Base-by-base conservation (phyloP, 2,113 vertebrate species). In the Ptychochromis oligacanthus region DNA sequence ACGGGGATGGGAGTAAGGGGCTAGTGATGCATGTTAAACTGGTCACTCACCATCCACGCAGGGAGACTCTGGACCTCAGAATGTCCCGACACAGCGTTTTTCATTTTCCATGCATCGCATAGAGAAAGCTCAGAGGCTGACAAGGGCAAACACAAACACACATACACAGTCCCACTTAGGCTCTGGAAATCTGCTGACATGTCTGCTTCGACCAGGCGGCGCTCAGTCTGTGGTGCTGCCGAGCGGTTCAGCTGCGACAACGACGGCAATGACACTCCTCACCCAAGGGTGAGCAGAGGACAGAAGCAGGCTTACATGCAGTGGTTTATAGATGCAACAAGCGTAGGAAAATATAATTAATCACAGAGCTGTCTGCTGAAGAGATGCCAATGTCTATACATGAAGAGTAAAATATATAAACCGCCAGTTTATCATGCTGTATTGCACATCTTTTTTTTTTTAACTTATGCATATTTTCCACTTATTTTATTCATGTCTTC, bases 141-240 rank as follows among this genome's bases (percentile, higher is more conserved):
- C 79, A 78, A 82, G 87, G 83, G 86, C 92, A 92, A 81, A 90
- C 85, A 86, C 88, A 84, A 58, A 90, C 88, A 77, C 77, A 85
- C 87, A 90, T 77, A 89, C 82, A 87, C 62, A 61, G 83, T 31
- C 78, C 82, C 89, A 85, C 89, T 91, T 80, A 76, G 86, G 83
- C 83, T 61, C 40, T 82, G 90, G 88, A 93, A 94, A 94, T 91
- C 72, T 92, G 94, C 94, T 94, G 94, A 95, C 93, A 91, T 81
- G 84, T 89, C 82, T 76, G 85, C 87, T 84, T 81, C 17, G 58
- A 86, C 75, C 81, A 79, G 92, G 90, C 90, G 87, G 86, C 82
- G 14, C 84, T 88, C 88, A 86, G 89, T 89, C 89, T 91, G 90
- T 86, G 83, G 79, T 74, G 82, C 85, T 81, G 81, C 84, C 3